These are phyloP conservation scores for Gorsachius goisagi DNA, from an alignment of 2,113 vertebrate species.

Conservation along the genomic window DNA sequence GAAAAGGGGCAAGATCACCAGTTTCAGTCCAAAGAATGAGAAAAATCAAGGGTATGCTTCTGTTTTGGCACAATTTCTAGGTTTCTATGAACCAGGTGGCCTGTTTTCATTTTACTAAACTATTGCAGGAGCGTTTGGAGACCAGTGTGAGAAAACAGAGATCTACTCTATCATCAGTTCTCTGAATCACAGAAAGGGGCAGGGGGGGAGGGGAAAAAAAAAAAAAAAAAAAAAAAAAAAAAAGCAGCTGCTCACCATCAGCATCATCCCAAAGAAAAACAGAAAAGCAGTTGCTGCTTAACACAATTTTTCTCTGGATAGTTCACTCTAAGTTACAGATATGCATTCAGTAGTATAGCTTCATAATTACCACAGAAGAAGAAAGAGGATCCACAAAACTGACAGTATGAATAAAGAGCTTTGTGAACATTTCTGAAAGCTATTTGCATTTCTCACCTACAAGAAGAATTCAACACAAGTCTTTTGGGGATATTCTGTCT, in stretches of 20 bases:
- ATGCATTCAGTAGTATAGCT: not conserved
- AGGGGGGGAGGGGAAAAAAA: fast-evolving
- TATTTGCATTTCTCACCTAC: slow-evolving; percentile 27
- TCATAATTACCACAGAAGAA: not conserved
- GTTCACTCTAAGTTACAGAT: not conserved
- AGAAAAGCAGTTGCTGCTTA: not conserved
- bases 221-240: no score
- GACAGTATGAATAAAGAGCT: slow-evolving; percentile 1
- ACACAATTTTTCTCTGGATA: not conserved
- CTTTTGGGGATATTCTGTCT: slow-evolving; percentile 5
- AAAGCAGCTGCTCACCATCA: not conserved
- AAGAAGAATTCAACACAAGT: not conserved
- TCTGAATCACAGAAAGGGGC: not conserved
- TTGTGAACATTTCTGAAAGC: not conserved
- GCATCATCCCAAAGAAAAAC: not conserved
- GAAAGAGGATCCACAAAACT: not conserved
- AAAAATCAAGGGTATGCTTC: not conserved
- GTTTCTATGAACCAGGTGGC: not conserved
- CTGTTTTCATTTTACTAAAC: not conserved
- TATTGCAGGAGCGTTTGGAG: not conserved
- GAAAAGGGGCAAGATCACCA: not conserved
- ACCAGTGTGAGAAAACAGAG: not conserved
- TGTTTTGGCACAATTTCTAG: not conserved
- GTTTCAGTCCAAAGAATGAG: not conserved
- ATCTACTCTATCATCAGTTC: not conserved